Evolutionary conservation across 2,113 vertebrate genomes (phyloP).

Genomic region (Mesoclemmys tuberculata): DNA sequence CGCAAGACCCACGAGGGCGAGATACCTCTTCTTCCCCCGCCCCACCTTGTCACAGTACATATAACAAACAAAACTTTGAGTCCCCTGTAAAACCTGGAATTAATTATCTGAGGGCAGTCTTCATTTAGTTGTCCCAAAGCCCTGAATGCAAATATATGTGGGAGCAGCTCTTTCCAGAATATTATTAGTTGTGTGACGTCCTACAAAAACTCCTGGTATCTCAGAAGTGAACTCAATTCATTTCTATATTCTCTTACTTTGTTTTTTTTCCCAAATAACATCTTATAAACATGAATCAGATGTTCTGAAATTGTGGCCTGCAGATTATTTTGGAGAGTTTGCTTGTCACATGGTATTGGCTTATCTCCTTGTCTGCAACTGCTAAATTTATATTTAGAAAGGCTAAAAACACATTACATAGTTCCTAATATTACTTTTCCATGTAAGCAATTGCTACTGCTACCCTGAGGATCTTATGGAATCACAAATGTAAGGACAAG

Average conservation of each 20-base stretch:
- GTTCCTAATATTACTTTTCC: not conserved
- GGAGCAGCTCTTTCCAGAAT: not conserved
- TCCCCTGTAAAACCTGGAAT: not conserved
- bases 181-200: not conserved
- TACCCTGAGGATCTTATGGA: not conserved
- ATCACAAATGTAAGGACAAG: not conserved
- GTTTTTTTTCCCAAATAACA: not conserved
- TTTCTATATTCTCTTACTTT: not conserved
- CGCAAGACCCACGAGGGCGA: too few relatives aligned
- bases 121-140: not conserved
- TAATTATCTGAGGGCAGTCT: not conserved
- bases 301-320: not conserved
- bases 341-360: not conserved
- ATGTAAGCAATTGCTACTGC: not conserved
- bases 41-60: too few relatives aligned
- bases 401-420: fast-evolving
- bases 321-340: not conserved
- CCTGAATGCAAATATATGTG: not conserved
- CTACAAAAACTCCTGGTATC: not conserved
- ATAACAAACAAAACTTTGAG: not conserved
- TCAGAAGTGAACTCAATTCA: not conserved
- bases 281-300: not conserved
- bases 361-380: not conserved
- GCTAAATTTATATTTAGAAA: not conserved
- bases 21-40: too few relatives aligned